Evolutionary conservation across 2,888 invertebrate species (phyloP), one percentile per base, ranked within the genome.

Genomic region (Podotricha telesiphe): DNA sequence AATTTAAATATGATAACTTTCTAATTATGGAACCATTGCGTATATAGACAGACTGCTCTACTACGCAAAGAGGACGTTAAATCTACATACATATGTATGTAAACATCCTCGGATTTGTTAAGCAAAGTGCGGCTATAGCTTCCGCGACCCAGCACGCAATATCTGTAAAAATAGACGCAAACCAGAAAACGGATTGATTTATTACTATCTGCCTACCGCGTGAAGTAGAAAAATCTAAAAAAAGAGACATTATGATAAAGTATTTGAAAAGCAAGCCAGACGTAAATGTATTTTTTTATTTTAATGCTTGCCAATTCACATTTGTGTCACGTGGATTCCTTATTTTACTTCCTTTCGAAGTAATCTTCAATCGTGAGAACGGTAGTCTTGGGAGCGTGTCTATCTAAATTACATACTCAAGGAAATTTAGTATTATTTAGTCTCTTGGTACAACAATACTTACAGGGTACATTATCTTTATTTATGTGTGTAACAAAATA

Each of bases 371-470:
- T 62, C 61, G 61, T 62, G 48, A 19, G 61, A 62, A 62, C 28
- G 61, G 61, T 62, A 62, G 61, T 34, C 61, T 62, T 62, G 61
- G 61, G 61, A 62, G 45, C 61, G 28, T 48, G 47, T 47, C 61
- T 62, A 62, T 62, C 61, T 62, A 48, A 62, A 62, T 62, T 62
- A 62, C 61, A 48, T 48, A 62, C 48, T 62, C 17, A 19, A 48
- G 61, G 22, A 62, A 62, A 62, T 62, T 62, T 48, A 45, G 61
- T 48, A 47, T 59, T 42, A 45, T 61, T 61, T 61, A 34, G 34
- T 19, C 61, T 28, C 61, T 34, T 34, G 61, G 17, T 28, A 62
- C 22, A n/a, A 48, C 34, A 62, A 28, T 17, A 13, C 28, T n/a
- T 48, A 47, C 34, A 47, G 13, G 28, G 47, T 34, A 47, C 28